A percentile compares a stretch with the other conserved stretches of the same genome.
Conservation (phyloP, 2,888 invertebrate species). For the Proisotoma minuta region DNA sequence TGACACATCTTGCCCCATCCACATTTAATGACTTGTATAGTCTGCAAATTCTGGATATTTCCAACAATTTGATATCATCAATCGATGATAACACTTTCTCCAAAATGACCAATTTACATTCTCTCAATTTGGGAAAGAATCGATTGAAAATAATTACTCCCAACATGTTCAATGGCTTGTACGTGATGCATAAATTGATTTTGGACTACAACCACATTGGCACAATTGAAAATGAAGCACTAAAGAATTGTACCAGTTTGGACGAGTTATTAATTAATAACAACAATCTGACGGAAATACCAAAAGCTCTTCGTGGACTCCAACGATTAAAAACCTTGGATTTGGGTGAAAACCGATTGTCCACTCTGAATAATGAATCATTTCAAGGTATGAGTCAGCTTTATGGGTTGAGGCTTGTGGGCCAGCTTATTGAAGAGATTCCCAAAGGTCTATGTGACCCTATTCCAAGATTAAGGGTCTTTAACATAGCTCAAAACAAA, state of each 20-base stretch:
- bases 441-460: constrained; percentile 69
- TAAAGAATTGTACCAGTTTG: constrained; percentile 71
- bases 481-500: constrained; percentile 75
- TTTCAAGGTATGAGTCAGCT: constrained; percentile 70
- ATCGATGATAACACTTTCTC: constrained; percentile 70
- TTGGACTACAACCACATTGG: constrained; percentile 70
- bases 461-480: constrained; percentile 66
- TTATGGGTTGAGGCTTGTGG: constrained; percentile 70
- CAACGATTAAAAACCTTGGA: constrained; percentile 70
- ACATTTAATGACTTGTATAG: constrained; percentile 67
- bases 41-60: constrained; percentile 69
- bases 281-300: constrained; percentile 66
- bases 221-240: constrained; percentile 64
- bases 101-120: constrained; percentile 70
- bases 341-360: constrained; percentile 75
- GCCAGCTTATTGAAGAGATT: constrained; percentile 72
- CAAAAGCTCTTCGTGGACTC: constrained; percentile 66
- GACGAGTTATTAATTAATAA: constrained; percentile 71
- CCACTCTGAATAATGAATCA: constrained; percentile 64
- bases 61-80: constrained; percentile 61
- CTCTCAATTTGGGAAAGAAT: constrained; percentile 68
- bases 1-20: constrained; percentile 65
- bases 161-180: constrained; percentile 67
- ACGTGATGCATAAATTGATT: constrained; percentile 67
- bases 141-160: constrained; percentile 64